Evolutionary conservation across 2,888 invertebrate genomes (phyloP), one percentile per base, ranked within the genome.

Genomic region (Yponomeuta evonymella): DNA sequence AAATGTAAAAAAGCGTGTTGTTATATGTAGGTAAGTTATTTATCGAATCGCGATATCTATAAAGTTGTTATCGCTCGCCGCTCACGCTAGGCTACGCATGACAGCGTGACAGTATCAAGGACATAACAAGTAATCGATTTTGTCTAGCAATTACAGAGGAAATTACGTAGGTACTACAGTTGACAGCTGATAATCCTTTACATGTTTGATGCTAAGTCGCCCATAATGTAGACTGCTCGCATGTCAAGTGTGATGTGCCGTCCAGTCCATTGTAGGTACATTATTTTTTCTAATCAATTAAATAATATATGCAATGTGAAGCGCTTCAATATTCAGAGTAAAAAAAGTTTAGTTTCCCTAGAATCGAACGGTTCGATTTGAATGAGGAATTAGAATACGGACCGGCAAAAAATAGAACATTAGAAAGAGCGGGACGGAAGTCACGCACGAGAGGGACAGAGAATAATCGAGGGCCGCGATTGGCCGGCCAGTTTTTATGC

Each of bases 401-500:
- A 58, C 51, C 85, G 79, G 90, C 85, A 90, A 92, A 91, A 91
- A 91, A 91, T 87, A 88, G 83, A 87, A 87, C 89, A 90, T 90
- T 92, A 92, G 91, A 91, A 84, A 85, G 89, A 90, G 81, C 78
- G 80, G 62, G 79, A 78, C 79, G 79, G 79, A 79, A 77, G 79
- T 76, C 51, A 71, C 71, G 86, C 72, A 80, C 73, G 85, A 91
- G 77, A 79, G 81, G 80, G 89, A 89, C 78, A 75, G 81, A 75
- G 74, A 76, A 84, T 75, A 76, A 79, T 72, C 75, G 76, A 76
- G 79, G 76, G 73, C 76, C 78, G 80, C 82, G 77, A 91, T 92
- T 91, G 91, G 91, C 86, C 89, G 90, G 88, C 89, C 87, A 83
- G 84, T 90, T 92, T 92, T 92, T 91, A 91, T 91, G 87, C 85